Evolutionary conservation across 2,113 vertebrate genomes (phyloP).

Genomic region (Ophthalmolycus amberensis): DNA sequence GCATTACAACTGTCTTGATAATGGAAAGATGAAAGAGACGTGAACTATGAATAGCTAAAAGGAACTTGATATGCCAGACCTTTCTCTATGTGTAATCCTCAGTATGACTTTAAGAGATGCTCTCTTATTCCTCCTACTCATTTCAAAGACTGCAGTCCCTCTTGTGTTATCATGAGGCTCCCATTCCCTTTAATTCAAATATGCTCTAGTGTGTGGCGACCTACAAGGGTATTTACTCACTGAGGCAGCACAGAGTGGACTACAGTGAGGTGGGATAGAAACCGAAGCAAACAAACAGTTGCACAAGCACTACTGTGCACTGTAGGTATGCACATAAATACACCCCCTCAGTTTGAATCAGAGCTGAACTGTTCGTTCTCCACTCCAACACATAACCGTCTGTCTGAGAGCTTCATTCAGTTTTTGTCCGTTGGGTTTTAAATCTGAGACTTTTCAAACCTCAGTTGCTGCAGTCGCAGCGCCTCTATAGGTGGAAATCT

Average conservation of each 20-base stretch:
- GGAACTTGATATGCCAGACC: constrained; percentile 22
- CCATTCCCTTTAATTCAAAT: constrained; percentile 14
- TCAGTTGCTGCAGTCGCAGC: neutral
- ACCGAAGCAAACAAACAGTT: constrained; percentile 51
- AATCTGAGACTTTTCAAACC: constrained; percentile 1
- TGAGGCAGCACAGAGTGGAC: neutral
- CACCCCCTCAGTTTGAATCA: constrained; percentile 49
- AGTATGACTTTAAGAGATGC: constrained; percentile 12
- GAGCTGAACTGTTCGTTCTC: constrained; percentile 31
- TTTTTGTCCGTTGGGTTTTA: constrained; percentile 17
- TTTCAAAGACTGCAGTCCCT: constrained; percentile 28
- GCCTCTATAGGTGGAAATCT: neutral
- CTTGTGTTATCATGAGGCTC: constrained; percentile 17
- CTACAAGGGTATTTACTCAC: neutral
- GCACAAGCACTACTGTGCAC: constrained; percentile 40
- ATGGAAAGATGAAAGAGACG: constrained; percentile 30
- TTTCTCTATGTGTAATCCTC: constrained; percentile 6
- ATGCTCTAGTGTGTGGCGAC: constrained; percentile 15
- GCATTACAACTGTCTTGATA: constrained; percentile 16
- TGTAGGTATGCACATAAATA: constrained; percentile 46
- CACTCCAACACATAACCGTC: constrained; percentile 15
- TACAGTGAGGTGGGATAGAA: neutral
- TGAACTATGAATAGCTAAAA: constrained; percentile 35
- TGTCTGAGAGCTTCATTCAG: neutral
- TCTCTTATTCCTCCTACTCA: constrained; percentile 15